Evolutionary conservation across 2,113 vertebrate genomes (phyloP).

Genomic region (Hemicordylus capensis): DNA sequence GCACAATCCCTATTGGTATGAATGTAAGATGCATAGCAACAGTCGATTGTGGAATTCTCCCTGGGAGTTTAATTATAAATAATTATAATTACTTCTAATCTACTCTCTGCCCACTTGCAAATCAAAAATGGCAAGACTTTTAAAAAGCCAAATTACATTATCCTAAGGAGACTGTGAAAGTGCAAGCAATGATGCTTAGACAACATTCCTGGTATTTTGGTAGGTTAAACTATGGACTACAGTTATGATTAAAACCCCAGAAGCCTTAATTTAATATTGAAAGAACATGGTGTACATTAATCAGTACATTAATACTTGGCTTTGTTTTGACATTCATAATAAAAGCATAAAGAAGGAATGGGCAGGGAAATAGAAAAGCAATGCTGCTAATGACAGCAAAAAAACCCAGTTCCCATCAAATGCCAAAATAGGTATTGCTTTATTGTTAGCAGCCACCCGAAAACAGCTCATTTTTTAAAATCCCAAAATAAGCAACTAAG

Average conservation of each 20-base stretch:
- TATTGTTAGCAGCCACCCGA: constrained; percentile 18
- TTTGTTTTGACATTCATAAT: constrained; percentile 44
- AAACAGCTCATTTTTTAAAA: constrained; percentile 53
- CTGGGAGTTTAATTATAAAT: not conserved
- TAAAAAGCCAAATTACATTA: constrained; percentile 12
- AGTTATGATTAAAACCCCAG: constrained; percentile 34
- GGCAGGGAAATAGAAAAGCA: constrained; percentile 35
- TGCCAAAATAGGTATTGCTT: constrained; percentile 37
- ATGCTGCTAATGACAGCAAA: constrained; percentile 35
- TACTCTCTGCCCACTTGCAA: not conserved
- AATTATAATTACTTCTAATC: constrained; percentile 4
- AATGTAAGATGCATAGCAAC: not conserved
- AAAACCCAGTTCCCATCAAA: constrained; percentile 25
- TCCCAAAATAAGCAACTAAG: constrained; percentile 56
- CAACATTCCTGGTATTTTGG: constrained; percentile 5
- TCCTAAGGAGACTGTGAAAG: constrained; percentile 12
- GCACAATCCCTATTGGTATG: not conserved
- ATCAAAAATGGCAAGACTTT: not conserved
- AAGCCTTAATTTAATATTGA: not conserved
- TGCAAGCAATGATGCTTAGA: not conserved
- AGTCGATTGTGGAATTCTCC: not conserved
- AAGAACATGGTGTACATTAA: not conserved
- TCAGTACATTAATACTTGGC: not conserved
- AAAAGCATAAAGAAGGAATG: not conserved
- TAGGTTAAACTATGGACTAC: constrained; percentile 17